A percentile compares a stretch with the other conserved stretches of the same genome.
Evolutionary conservation across 2,888 invertebrate genomes (phyloP).

Genomic region (Orthosia cruda): DNA sequence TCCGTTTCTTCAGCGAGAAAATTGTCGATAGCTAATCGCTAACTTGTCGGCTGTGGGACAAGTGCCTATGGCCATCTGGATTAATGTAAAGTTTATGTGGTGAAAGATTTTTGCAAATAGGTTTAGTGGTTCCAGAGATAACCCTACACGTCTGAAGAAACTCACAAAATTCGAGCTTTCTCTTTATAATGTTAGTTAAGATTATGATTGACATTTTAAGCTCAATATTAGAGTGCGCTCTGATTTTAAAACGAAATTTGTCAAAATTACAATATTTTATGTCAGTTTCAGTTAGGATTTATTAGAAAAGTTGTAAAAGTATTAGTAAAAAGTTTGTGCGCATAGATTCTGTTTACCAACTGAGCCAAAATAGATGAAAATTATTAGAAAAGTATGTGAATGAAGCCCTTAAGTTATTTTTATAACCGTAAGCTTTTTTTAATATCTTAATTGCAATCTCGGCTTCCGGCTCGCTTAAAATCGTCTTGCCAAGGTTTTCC

Average conservation of each 20-base stretch:
- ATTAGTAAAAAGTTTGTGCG: conserved; percentile 10
- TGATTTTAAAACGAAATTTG: conserved; percentile 1
- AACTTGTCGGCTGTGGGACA: too few species aligned
- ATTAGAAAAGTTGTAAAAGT: neutral
- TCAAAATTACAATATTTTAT: neutral
- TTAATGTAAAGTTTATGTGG: too few species aligned
- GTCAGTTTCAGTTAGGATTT: conserved; percentile 4
- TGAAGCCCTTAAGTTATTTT: conserved; percentile 26
- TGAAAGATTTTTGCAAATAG: too few species aligned
- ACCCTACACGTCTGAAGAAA: too few species aligned
- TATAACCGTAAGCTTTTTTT: conserved; percentile 37
- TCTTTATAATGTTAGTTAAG: too few species aligned
- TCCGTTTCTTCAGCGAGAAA: too few species aligned
- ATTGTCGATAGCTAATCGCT: too few species aligned
- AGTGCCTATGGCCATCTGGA: too few species aligned
- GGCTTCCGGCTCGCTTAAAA: conserved; percentile 54
- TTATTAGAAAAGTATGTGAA: conserved; percentile 9
- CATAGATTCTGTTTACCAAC: conserved; percentile 9
- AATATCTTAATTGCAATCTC: conserved; percentile 64
- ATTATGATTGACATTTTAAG: neutral
- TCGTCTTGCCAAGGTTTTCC: conserved; percentile 47
- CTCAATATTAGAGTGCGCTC: neutral
- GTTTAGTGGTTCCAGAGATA: too few species aligned
- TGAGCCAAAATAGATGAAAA: conserved; percentile 9
- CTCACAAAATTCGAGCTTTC: too few species aligned